phyloP scores from a whole-genome alignment of 2,113 vertebrate genomes.

The Propithecus coquereli region DNA sequence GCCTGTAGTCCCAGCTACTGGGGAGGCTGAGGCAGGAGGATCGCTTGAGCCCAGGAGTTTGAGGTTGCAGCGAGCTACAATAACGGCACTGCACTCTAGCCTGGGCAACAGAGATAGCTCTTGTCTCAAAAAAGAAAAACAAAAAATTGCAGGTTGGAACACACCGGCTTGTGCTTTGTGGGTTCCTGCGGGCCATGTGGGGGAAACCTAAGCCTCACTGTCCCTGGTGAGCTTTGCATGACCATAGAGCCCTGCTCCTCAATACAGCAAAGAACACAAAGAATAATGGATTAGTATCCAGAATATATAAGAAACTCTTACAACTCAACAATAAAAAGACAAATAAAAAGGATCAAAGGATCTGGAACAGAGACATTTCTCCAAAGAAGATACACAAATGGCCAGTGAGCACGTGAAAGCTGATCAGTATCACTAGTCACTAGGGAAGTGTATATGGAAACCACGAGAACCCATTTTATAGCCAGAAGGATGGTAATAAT shows the following conservation, averaged over 20 bases:
- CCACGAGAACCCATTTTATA: not conserved
- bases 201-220: not conserved
- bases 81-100: no score
- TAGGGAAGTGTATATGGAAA: not conserved
- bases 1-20: no score
- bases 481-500: not conserved
- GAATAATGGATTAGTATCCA: no score
- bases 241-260: not conserved
- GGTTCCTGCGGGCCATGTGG: not conserved
- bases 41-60: no score
- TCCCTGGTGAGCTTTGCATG: not conserved
- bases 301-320: not conserved
- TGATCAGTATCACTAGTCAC: not conserved
- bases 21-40: no score
- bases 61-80: no score
- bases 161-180: accelerated
- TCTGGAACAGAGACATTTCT: not conserved
- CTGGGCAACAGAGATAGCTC: no score
- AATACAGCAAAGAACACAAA: not conserved
- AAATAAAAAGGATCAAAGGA: not conserved
- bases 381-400: not conserved
- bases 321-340: not conserved
- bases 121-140: no score
- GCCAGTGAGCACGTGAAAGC: not conserved
- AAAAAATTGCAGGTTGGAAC: no score